Percentiles rank a stretch among this genome's conserved stretches.
Conservation (phyloP, 2,888 invertebrate genomes). For the Pilophorus perplexus region DNA sequence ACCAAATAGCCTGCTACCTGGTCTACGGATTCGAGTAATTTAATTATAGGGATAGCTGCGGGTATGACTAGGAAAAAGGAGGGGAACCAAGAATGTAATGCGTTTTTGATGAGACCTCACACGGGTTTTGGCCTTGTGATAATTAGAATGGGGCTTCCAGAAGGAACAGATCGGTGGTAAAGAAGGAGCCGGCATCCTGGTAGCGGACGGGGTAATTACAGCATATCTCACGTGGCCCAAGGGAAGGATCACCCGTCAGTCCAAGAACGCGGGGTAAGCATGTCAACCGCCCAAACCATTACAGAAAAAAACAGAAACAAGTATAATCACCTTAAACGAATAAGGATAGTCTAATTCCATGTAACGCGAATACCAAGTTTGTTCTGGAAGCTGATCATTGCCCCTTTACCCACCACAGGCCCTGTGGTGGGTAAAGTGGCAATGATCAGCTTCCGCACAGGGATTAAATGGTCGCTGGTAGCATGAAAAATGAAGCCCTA, state of each 20-base stretch:
- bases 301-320: too few relatives aligned
- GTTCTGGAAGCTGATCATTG: too few relatives aligned
- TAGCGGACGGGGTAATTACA: slow-evolving; percentile 36
- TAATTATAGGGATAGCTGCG: slow-evolving; percentile 26
- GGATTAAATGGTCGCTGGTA: too few relatives aligned
- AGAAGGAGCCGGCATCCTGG: slow-evolving; percentile 29
- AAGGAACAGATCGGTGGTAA: slow-evolving; percentile 24
- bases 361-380: too few relatives aligned
- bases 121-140: slow-evolving; percentile 37
- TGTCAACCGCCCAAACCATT: too few relatives aligned
- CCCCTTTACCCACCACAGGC: too few relatives aligned
- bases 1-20: slow-evolving; percentile 34
- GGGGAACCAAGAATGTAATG: slow-evolving; percentile 29
- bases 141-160: slow-evolving; percentile 32
- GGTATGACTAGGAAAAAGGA: not conserved
- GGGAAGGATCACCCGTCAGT: not conserved
- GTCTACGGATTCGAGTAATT: slow-evolving; percentile 21
- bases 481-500: too few relatives aligned
- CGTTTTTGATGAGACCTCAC: slow-evolving; percentile 43
- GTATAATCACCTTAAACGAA: too few relatives aligned
- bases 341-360: too few relatives aligned
- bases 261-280: too few relatives aligned
- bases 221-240: slow-evolving; percentile 38
- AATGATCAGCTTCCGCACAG: too few relatives aligned
- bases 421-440: too few relatives aligned